These are phyloP conservation scores for Athripsodes cinereus DNA, from an alignment of 2,888 invertebrate genomes.

Conservation along the genomic window DNA sequence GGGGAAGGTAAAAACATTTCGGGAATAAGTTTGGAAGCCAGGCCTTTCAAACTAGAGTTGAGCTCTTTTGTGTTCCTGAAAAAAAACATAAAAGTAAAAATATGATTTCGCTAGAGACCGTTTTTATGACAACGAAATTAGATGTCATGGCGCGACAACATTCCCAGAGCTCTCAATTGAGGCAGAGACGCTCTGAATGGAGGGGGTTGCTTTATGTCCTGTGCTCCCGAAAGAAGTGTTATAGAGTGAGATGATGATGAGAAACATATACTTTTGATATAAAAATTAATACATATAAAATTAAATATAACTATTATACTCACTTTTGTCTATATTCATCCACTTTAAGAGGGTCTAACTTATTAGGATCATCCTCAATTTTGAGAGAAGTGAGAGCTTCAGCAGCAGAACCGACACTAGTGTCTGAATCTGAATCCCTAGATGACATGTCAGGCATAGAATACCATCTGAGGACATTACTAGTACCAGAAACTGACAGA, in stretches of 20 bases:
- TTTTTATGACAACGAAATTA: no score
- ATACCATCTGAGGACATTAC: slow-evolving; percentile 2
- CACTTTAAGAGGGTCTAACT: neutral
- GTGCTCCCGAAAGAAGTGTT: no score
- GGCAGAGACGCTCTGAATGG: no score
- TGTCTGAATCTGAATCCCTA: neutral
- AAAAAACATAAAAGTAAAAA: no score
- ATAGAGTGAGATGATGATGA: no score
- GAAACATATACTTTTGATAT: no score
- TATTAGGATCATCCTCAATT: neutral
- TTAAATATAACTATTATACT: no score
- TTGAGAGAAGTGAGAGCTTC: neutral
- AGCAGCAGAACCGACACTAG: neutral
- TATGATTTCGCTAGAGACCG: no score
- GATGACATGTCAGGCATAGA: slow-evolving; percentile 1
- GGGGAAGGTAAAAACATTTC: slow-evolving; percentile 5
- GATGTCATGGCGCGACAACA: no score
- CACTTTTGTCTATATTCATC: neutral
- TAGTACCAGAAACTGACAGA: neutral
- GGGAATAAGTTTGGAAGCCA: slow-evolving; percentile 1
- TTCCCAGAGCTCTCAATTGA: no score
- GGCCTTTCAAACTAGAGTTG: neutral
- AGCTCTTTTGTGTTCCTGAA: neutral
- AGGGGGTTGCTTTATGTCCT: no score
- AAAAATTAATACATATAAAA: no score